A percentile compares a stretch with the other conserved stretches of the same genome.
phyloP scores from a whole-genome alignment of 2,797 vertebrate species.

The Buphagus erythrorhynchus region DNA sequence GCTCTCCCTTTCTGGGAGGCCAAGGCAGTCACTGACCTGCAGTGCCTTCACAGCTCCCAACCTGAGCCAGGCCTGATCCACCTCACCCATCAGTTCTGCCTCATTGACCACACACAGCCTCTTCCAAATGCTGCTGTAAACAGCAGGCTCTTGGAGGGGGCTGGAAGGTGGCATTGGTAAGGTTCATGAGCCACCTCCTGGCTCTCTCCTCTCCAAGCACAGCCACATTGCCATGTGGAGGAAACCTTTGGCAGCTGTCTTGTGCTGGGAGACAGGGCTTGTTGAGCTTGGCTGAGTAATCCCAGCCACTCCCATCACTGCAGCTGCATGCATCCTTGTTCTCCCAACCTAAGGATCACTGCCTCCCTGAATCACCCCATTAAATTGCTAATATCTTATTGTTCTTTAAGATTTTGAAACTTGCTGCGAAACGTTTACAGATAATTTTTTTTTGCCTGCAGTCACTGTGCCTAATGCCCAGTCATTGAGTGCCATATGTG shows the following conservation, averaged over 20 bases:
- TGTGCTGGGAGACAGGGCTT: constrained; percentile 38
- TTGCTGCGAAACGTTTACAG: constrained; percentile 80
- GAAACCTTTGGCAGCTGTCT: constrained; percentile 61
- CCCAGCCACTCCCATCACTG: constrained; percentile 33
- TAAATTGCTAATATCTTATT: constrained; percentile 81
- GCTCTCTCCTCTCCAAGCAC: constrained; percentile 12
- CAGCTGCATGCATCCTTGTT: constrained; percentile 71
- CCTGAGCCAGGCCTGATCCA: constrained; percentile 41
- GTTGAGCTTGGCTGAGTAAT: constrained; percentile 67
- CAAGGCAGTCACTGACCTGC: neutral
- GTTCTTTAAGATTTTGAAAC: constrained; percentile 79
- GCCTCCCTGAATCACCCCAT: constrained; percentile 77
- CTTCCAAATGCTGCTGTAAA: constrained; percentile 41
- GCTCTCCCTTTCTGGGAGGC: neutral
- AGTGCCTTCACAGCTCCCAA: neutral
- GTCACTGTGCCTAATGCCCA: constrained; percentile 81
- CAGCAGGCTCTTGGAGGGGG: constrained; percentile 26
- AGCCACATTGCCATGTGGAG: constrained; percentile 4
- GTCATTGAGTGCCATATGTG: constrained; percentile 80
- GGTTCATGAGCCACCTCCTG: constrained; percentile 7
- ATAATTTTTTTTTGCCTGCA: constrained; percentile 80
- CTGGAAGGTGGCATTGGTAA: constrained; percentile 24
- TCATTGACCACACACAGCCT: neutral
- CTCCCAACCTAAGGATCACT: constrained; percentile 71
- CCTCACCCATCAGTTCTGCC: constrained; percentile 49